Conservation (phyloP, 2,113 vertebrate species). For the Prolemur simus region DNA sequence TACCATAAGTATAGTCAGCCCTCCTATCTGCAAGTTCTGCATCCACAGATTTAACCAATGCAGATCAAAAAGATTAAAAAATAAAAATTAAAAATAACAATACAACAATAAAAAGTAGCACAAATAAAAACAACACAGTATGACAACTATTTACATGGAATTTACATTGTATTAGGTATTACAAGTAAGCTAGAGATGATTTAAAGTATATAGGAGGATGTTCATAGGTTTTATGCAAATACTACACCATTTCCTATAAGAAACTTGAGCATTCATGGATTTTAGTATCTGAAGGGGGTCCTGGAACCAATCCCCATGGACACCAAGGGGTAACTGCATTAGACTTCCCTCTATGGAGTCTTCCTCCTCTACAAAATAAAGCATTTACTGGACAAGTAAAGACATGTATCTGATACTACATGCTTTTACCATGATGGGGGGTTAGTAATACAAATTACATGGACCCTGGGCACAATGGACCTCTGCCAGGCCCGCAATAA, state of each 20-base stretch:
- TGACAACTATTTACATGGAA: background rate
- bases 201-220: background rate
- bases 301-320: background rate
- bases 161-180: background rate
- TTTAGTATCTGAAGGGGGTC: background rate
- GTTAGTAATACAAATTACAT: background rate
- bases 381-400: background rate
- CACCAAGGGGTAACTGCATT: background rate
- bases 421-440: background rate
- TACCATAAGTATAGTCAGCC: background rate
- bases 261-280: background rate
- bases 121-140: background rate
- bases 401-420: too few species aligned
- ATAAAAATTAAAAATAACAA: background rate
- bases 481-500: background rate
- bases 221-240: background rate
- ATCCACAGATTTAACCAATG: background rate
- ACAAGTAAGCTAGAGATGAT: background rate
- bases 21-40: background rate
- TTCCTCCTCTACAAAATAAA: background rate
- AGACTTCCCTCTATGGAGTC: background rate
- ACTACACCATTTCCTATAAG: background rate
- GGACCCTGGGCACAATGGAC: background rate
- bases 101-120: background rate
- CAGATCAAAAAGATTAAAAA: background rate